Evolutionary conservation across 2,797 vertebrate genomes (phyloP).

Genomic region (Apogon hyalosoma): DNA sequence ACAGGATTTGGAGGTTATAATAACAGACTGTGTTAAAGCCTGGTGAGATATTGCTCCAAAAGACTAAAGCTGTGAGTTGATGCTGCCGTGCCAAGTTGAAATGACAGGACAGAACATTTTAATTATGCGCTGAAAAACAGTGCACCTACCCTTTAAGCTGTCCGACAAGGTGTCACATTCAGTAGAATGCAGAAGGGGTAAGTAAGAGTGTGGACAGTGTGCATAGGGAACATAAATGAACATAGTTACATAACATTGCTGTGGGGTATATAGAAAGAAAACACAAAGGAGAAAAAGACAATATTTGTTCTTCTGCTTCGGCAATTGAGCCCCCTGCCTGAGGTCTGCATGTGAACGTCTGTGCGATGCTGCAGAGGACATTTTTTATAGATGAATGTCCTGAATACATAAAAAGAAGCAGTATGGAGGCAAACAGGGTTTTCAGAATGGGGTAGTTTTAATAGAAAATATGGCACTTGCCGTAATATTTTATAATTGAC

Average conservation of each 20-base stretch:
- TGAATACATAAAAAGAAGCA: conserved; percentile 57
- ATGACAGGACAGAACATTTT: conserved; percentile 13
- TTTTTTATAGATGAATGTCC: conserved; percentile 29
- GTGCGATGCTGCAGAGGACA: conserved; percentile 23
- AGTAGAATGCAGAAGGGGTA: conserved; percentile 14
- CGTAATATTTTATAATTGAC: conserved; percentile 60
- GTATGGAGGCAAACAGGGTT: conserved; percentile 32
- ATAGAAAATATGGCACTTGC: conserved; percentile 71
- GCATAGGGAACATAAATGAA: conserved; percentile 51
- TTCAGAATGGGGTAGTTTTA: conserved; percentile 42
- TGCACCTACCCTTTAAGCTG: conserved; percentile 19
- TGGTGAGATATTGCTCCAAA: conserved; percentile 8
- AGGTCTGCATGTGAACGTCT: conserved; percentile 49
- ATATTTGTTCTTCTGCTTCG: conserved; percentile 59
- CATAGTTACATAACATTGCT: conserved; percentile 46
- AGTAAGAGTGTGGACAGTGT: conserved; percentile 14
- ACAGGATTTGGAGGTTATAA: conserved; percentile 1
- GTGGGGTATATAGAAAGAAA: conserved; percentile 37
- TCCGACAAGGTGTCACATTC: conserved; percentile 24
- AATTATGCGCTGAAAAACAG: conserved; percentile 11
- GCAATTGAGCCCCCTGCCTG: conserved; percentile 48
- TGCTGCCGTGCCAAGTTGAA: conserved; percentile 3
- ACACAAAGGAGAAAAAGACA: conserved; percentile 46
- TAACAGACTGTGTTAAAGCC: conserved; percentile 10
- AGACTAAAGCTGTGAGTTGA: conserved; percentile 14